Percentiles rank a stretch among this genome's conserved stretches.
Evolutionary conservation across 2,888 invertebrate genomes (phyloP).

Genomic region (Altica lythri): DNA sequence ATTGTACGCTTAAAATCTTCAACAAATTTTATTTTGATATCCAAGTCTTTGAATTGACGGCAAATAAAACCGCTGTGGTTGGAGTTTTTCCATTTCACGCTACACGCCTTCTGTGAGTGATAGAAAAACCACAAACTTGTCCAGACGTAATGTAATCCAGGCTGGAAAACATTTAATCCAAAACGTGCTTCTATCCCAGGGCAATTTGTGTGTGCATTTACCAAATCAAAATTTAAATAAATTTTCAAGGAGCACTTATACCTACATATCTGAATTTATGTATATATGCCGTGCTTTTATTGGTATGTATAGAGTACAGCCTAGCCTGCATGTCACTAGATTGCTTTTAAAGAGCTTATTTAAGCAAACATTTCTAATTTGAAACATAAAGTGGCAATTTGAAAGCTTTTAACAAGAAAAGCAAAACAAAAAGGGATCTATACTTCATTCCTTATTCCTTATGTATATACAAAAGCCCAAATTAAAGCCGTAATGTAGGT

Average conservation of each 20-base stretch:
- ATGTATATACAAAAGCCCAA: no score
- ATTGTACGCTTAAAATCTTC: background rate
- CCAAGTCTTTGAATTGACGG: background rate
- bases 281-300: constrained; percentile 1
- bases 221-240: constrained; percentile 25
- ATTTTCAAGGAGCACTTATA: constrained; percentile 4
- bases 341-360: background rate
- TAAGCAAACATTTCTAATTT: no score
- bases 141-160: constrained; percentile 25
- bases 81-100: constrained; percentile 25
- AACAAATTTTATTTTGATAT: constrained; percentile 6
- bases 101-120: constrained; percentile 24
- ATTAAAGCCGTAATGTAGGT: no score
- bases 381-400: no score
- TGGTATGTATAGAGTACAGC: no score
- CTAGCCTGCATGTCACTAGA: background rate
- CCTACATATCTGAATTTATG: background rate
- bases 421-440: no score
- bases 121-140: constrained; percentile 25
- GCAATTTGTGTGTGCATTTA: constrained; percentile 22
- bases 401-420: no score
- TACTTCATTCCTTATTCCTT: no score
- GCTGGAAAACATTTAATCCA: constrained; percentile 22
- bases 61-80: constrained; percentile 13
- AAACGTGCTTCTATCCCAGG: constrained; percentile 17